Evolutionary conservation across 2,113 vertebrate species (phyloP).

Genomic region (Cettia cetti): DNA sequence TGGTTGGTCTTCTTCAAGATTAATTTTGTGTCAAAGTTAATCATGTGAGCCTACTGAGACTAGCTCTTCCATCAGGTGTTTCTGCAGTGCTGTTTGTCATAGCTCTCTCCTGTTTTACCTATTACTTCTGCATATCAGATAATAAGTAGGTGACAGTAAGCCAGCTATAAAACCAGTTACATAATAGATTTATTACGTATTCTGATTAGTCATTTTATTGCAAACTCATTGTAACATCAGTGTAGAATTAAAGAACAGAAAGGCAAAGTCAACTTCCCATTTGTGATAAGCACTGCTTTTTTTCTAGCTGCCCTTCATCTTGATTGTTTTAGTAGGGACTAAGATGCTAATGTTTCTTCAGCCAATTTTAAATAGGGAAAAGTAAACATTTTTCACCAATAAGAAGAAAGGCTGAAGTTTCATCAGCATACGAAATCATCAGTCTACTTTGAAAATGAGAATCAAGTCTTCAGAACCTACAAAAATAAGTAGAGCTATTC

Average conservation of each 20-base stretch:
- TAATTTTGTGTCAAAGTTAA: not conserved
- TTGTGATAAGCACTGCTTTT: not conserved
- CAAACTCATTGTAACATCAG: not conserved
- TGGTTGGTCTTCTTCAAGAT: not conserved
- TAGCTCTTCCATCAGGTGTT: not conserved
- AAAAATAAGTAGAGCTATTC: not conserved
- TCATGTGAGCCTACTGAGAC: not conserved
- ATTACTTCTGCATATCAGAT: not conserved
- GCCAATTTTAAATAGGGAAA: not conserved
- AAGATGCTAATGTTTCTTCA: not conserved
- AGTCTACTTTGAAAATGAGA: not conserved
- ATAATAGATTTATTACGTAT: not conserved
- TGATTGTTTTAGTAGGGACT: not conserved
- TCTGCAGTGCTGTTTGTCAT: not conserved
- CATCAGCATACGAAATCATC: not conserved
- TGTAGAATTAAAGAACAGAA: not conserved
- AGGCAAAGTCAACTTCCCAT: not conserved
- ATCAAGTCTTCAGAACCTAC: not conserved
- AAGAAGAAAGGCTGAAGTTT: not conserved
- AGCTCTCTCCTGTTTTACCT: not conserved
- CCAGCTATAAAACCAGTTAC: not conserved
- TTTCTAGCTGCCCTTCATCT: not conserved
- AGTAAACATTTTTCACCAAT: not conserved
- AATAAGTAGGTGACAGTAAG: not conserved
- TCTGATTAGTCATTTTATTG: not conserved